phyloP scores from a whole-genome alignment of 2,113 vertebrate genomes.

The Melanocharis versteri region DNA sequence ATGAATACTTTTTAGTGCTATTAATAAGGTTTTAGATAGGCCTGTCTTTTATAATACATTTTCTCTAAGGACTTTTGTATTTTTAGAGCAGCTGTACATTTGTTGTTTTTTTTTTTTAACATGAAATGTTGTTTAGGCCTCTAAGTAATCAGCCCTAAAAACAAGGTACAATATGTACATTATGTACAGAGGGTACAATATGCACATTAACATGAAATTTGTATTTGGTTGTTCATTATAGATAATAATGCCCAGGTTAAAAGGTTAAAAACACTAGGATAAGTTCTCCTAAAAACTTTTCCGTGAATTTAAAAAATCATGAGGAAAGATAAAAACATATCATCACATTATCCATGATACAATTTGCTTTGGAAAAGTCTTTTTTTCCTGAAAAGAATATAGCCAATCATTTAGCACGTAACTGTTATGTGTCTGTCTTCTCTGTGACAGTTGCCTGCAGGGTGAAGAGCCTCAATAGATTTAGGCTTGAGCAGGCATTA shows the following conservation, averaged over 20 bases:
- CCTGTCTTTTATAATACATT: neutral
- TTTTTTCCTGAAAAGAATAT: neutral
- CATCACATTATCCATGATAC: neutral
- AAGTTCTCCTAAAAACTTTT: neutral
- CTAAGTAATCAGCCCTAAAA: neutral
- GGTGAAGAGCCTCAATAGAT: neutral
- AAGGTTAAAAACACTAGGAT: neutral
- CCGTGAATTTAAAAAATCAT: neutral
- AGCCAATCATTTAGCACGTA: neutral
- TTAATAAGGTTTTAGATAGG: neutral
- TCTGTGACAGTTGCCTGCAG: slow-evolving; percentile 11
- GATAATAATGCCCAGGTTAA: neutral
- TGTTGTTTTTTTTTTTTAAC: neutral
- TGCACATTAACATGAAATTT: neutral
- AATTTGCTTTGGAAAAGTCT: neutral
- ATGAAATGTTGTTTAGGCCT: neutral
- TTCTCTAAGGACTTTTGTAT: neutral
- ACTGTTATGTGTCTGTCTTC: neutral
- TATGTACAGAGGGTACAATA: neutral
- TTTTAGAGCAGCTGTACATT: neutral
- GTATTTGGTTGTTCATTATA: neutral
- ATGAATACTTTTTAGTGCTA: neutral
- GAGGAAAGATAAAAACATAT: neutral
- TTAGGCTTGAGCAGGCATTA: neutral
- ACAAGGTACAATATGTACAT: neutral